Evolutionary conservation across 2,888 invertebrate species (phyloP).

Genomic region (Drosophila pullipes): DNA sequence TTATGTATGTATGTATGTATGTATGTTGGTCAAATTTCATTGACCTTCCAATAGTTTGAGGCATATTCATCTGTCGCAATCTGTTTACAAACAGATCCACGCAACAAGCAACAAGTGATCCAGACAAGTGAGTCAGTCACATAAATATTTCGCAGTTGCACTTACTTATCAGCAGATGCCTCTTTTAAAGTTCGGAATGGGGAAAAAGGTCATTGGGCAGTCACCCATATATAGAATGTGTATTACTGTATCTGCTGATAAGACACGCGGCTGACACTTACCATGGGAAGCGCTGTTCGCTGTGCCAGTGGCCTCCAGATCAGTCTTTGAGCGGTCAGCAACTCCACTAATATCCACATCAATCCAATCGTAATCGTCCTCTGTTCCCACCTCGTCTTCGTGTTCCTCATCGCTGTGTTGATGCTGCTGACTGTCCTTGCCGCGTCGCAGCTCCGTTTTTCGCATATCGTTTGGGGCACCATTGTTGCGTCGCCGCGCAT

Average conservation of each 20-base stretch:
- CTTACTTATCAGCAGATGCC: conserved; percentile 49
- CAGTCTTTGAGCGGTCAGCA: conserved; percentile 28
- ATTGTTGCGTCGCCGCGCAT: conserved; percentile 23
- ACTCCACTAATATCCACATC: conserved; percentile 58
- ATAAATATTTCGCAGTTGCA: conserved; percentile 9
- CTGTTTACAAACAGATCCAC: conserved; percentile 22
- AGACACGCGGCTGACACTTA: conserved; percentile 43
- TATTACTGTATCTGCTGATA: conserved; percentile 33
- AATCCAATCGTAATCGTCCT: conserved; percentile 63
- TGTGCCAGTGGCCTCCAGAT: conserved; percentile 24
- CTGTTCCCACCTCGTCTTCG: conserved; percentile 24
- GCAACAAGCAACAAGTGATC: conserved; percentile 33
- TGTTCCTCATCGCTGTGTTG: conserved; percentile 51
- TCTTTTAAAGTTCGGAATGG: conserved; percentile 39
- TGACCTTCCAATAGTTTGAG: conserved; percentile 7
- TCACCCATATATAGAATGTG: background rate
- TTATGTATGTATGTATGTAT: background rate
- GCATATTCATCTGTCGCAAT: background rate
- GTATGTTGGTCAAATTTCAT: conserved; percentile 9
- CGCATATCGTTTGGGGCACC: conserved; percentile 3
- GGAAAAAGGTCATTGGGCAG: conserved; percentile 37
- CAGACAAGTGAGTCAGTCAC: conserved; percentile 28
- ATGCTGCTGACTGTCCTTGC: conserved; percentile 28
- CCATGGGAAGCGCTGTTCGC: conserved; percentile 47
- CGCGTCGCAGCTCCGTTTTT: background rate